These are phyloP conservation scores for Mystacornis crossleyi DNA, from an alignment of 2,113 vertebrate genomes.

Conservation along the genomic window DNA sequence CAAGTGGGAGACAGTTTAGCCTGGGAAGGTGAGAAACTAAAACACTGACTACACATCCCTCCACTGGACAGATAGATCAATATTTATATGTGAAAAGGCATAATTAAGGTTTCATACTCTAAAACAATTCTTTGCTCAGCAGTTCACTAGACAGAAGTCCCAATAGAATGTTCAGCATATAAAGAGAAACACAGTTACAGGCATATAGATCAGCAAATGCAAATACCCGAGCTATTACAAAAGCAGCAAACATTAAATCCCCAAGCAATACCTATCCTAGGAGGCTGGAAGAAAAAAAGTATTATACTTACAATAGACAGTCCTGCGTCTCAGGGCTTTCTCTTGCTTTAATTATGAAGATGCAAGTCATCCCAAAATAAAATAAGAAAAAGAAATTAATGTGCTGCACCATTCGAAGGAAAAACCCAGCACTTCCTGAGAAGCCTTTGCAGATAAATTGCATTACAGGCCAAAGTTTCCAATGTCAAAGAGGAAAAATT, in stretches of 20 bases:
- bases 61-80: neutral
- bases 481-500: neutral
- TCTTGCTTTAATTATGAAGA: conserved; percentile 60
- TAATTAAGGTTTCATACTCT: neutral
- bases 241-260: neutral
- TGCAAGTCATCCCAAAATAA: conserved; percentile 60
- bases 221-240: neutral
- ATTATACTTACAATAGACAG: conserved; percentile 46
- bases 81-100: neutral
- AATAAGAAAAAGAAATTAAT: conserved; percentile 64
- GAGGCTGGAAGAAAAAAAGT: neutral
- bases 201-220: neutral
- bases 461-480: neutral
- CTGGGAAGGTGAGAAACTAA: neutral
- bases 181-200: neutral
- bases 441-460: conserved; percentile 9
- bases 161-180: neutral
- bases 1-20: neutral
- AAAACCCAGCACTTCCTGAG: neutral
- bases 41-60: neutral
- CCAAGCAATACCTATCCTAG: neutral
- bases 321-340: conserved; percentile 6
- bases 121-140: neutral
- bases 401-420: neutral
- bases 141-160: neutral